These are phyloP conservation scores for Knipowitschia caucasica DNA, from an alignment of 2,797 vertebrate species.

Conservation along the genomic window DNA sequence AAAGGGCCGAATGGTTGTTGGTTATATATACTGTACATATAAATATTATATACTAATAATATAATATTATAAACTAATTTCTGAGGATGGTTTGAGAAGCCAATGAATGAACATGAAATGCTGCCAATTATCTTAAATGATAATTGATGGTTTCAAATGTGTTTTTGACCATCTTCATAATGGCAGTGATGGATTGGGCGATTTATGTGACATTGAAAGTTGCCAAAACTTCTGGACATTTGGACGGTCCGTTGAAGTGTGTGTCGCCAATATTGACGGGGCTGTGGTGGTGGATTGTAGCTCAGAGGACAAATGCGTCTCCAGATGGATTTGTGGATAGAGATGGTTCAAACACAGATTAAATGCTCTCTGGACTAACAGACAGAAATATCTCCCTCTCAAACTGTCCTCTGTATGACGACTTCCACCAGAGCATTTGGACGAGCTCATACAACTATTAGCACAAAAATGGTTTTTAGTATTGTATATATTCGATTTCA, in stretches of 20 bases:
- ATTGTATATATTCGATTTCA: too few relatives aligned
- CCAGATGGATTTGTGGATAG: slow-evolving; percentile 43
- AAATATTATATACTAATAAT: too few relatives aligned
- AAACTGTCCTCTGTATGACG: neutral
- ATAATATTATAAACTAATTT: too few relatives aligned
- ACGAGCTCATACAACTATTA: neutral
- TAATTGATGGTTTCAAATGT: too few relatives aligned
- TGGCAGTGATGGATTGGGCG: too few relatives aligned
- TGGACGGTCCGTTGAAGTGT: slow-evolving; percentile 14
- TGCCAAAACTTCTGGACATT: slow-evolving; percentile 1
- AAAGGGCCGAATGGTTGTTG: too few relatives aligned
- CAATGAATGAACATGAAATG: too few relatives aligned
- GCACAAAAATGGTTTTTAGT: too few relatives aligned
- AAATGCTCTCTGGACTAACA: slow-evolving; percentile 13
- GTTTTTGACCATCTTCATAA: too few relatives aligned
- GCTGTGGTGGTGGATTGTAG: slow-evolving; percentile 9
- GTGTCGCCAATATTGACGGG: slow-evolving; percentile 27
- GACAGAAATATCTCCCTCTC: slow-evolving; percentile 7
- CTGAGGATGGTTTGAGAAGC: too few relatives aligned
- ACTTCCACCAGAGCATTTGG: neutral
- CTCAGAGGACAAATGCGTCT: slow-evolving; percentile 10
- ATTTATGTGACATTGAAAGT: neutral
- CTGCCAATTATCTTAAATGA: too few relatives aligned
- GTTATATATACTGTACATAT: too few relatives aligned
- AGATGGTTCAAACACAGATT: slow-evolving; percentile 16